A percentile compares a stretch with the other conserved stretches of the same genome.
These are phyloP conservation scores for Crocidura indochinensis DNA, from an alignment of 2,797 vertebrate species.

Conservation along the genomic window DNA sequence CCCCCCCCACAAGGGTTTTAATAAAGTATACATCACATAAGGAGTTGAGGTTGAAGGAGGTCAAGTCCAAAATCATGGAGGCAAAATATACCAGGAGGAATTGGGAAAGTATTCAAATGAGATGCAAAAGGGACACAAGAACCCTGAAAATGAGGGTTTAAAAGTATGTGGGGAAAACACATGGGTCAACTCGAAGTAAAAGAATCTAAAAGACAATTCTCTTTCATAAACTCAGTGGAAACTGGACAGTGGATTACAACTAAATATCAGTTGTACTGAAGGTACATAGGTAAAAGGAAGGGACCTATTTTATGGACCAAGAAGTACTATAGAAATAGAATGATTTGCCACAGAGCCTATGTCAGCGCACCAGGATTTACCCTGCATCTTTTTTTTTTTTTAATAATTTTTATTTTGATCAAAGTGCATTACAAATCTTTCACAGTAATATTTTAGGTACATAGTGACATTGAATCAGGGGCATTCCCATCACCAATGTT, in stretches of 20 bases:
- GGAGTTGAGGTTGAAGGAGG: slow-evolving; percentile 10
- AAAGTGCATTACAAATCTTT: too few relatives aligned
- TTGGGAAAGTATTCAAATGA: background rate
- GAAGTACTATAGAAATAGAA: background rate
- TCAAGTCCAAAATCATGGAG: slow-evolving; percentile 51
- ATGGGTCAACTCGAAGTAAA: slow-evolving; percentile 11
- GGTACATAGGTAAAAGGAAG: slow-evolving; percentile 7
- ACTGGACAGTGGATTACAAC: background rate
- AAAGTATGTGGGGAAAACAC: slow-evolving; percentile 15
- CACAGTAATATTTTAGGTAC: too few relatives aligned
- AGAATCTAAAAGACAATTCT: slow-evolving; percentile 25
- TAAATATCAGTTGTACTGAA: slow-evolving; percentile 50
- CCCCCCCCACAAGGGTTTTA: slow-evolving; percentile 17
- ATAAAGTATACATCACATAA: background rate
- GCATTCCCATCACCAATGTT: too few relatives aligned
- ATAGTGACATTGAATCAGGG: too few relatives aligned
- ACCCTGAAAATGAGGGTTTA: slow-evolving; percentile 12
- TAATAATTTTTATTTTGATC: too few relatives aligned
- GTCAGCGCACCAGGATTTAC: background rate
- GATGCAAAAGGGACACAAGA: slow-evolving; percentile 15
- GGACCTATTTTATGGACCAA: slow-evolving; percentile 24
- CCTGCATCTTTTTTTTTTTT: too few relatives aligned
- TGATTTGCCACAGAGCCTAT: background rate
- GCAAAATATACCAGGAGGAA: slow-evolving; percentile 34
- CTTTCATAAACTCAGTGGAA: too few relatives aligned